A percentile compares a stretch with the other conserved stretches of the same genome.
These are phyloP conservation scores for Neotragus pygmaeus DNA, from an alignment of 2,113 vertebrate species.

Conservation along the genomic window DNA sequence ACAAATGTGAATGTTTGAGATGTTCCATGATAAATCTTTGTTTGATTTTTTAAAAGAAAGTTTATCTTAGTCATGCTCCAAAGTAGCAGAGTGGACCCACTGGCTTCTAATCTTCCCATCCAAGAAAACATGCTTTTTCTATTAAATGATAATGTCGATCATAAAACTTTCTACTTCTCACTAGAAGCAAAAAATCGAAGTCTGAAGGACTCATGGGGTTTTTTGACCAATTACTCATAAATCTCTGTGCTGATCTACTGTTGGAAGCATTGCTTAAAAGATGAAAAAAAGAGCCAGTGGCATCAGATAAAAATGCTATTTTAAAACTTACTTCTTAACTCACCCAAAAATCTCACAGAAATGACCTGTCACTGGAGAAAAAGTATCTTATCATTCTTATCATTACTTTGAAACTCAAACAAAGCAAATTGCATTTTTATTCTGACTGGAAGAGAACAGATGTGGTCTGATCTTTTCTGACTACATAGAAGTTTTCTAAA, in stretches of 20 bases:
- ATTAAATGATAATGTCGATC: background rate
- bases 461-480: background rate
- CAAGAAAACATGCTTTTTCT: constrained; percentile 8
- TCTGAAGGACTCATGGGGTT: background rate
- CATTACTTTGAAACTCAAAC: background rate
- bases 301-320: constrained; percentile 2
- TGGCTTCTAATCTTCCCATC: background rate
- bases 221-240: background rate
- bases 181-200: background rate
- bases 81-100: background rate
- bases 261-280: constrained; percentile 2
- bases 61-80: background rate
- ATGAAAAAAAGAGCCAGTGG: background rate
- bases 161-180: background rate
- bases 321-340: constrained; percentile 19
- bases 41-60: background rate
- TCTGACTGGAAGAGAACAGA: background rate
- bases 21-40: background rate
- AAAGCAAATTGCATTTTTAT: constrained; percentile 4
- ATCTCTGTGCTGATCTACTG: background rate
- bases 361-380: background rate
- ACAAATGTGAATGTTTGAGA: background rate
- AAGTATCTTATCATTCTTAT: background rate
- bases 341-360: background rate
- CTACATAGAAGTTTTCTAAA: background rate